Base-by-base conservation (phyloP, 2,888 invertebrate genomes). In the Sialis lutaria region DNA sequence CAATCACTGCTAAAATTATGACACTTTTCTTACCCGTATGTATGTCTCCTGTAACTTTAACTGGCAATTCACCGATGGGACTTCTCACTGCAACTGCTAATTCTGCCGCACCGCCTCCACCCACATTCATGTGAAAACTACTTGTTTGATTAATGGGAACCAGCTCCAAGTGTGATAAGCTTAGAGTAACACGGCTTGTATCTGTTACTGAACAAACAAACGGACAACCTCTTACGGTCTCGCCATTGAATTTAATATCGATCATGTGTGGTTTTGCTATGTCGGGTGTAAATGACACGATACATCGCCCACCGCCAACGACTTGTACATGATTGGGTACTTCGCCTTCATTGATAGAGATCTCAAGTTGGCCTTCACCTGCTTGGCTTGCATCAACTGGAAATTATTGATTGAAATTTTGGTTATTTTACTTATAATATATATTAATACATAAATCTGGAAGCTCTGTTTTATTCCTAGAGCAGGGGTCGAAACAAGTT, bases 341-440 rank as follows among this genome's bases (percentile, higher is more conserved):
- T 73, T 95, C 91, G 54, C 97, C 97, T 69, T 95, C 93, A 66
- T 98, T 97, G 63, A 98, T 95, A 58, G 95, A 95, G 61, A 98
- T 98, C 75, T 98, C 97, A 59, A 98, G 73, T 69, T 97, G 96
- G 44, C 98, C 98, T 73, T 97, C 97, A 39, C 98, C 98, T 45
- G 97, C 97, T 60, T 92, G 89, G 61, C 90, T 91, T 44, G 96
- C 97, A 68, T 97, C 96, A 65, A 98, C 97, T 91, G 69, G 54
- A 72, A 73, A 54, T 6, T n/a, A 35, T 35, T 35, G 22, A 22
- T 22, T n/a, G n/a, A n/a, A n/a, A n/a, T n/a, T n/a, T n/a, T n/a
- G n/a, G n/a, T n/a, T 22, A 22, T 22, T 35, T 8, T n/a, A 35
- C 9, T 35, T 35, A 9, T 4, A 35, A 37, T 37, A 37, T 35